Evolutionary conservation across 2,797 vertebrate species (phyloP).

Genomic region (Sebastes goodei): DNA sequence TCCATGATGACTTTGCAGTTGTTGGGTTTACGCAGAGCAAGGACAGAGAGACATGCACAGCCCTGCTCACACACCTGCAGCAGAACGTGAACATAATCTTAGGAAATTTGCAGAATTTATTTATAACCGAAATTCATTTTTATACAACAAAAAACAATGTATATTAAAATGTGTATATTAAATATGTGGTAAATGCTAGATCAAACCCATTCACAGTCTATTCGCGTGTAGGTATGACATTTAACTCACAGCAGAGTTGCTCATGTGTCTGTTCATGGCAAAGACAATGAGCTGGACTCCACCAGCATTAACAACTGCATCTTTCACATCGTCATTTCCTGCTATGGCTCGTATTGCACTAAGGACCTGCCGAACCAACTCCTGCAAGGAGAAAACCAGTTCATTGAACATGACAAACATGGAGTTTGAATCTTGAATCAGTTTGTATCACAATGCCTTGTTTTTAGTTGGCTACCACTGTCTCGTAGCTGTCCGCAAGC

Average conservation of each 20-base stretch:
- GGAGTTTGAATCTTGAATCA: not conserved
- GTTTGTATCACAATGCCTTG: not conserved
- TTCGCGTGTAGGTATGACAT: not conserved
- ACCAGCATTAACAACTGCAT: slow-evolving; percentile 87
- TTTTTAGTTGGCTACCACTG: slow-evolving; percentile 78
- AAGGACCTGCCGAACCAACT: slow-evolving; percentile 91
- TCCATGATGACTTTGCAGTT: slow-evolving; percentile 94
- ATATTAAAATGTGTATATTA: not conserved
- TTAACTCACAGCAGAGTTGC: slow-evolving; percentile 84
- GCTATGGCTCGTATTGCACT: slow-evolving; percentile 89
- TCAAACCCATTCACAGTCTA: not conserved
- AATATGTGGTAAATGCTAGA: not conserved
- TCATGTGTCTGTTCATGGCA: slow-evolving; percentile 88
- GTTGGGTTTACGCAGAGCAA: slow-evolving; percentile 93
- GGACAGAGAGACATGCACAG: slow-evolving; percentile 88
- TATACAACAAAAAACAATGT: not conserved
- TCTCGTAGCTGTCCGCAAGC: slow-evolving; percentile 88
- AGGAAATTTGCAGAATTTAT: not conserved
- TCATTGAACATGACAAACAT: not conserved
- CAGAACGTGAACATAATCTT: not conserved
- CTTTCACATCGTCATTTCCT: slow-evolving; percentile 95
- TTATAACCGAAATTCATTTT: not conserved
- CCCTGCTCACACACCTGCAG: slow-evolving; percentile 93
- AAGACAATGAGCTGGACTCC: slow-evolving; percentile 90
- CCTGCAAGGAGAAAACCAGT: slow-evolving; percentile 73